These are phyloP conservation scores for Limnephilus marmoratus DNA, from an alignment of 2,888 invertebrate genomes.

Conservation along the genomic window DNA sequence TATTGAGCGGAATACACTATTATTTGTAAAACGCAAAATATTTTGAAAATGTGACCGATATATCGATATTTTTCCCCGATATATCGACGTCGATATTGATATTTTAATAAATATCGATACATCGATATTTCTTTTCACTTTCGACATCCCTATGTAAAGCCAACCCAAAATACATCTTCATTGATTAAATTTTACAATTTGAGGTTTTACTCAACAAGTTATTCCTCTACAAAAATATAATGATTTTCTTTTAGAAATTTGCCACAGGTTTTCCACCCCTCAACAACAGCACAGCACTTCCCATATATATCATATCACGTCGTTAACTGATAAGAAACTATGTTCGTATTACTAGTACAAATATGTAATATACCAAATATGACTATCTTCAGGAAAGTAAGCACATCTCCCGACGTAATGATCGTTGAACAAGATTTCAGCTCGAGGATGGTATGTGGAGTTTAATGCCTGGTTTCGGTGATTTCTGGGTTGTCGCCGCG, in stretches of 20 bases:
- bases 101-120: too few relatives aligned
- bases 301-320: not conserved
- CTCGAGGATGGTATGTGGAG: not conserved
- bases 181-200: too few relatives aligned
- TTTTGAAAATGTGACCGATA: too few relatives aligned
- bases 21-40: too few relatives aligned
- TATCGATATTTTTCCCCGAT: too few relatives aligned
- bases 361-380: not conserved
- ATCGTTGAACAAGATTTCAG: not conserved
- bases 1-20: too few relatives aligned
- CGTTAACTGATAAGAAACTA: not conserved
- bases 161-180: too few relatives aligned
- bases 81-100: too few relatives aligned
- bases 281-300: not conserved
- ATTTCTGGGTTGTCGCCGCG: not conserved
- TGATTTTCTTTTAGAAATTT: not conserved
- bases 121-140: too few relatives aligned
- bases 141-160: too few relatives aligned
- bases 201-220: too few relatives aligned
- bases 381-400: not conserved
- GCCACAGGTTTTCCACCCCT: not conserved
- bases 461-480: not conserved
- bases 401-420: not conserved
- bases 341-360: not conserved
- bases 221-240: too few relatives aligned